Base-by-base conservation (phyloP, 2,113 vertebrate genomes). In the Pandion haliaetus region DNA sequence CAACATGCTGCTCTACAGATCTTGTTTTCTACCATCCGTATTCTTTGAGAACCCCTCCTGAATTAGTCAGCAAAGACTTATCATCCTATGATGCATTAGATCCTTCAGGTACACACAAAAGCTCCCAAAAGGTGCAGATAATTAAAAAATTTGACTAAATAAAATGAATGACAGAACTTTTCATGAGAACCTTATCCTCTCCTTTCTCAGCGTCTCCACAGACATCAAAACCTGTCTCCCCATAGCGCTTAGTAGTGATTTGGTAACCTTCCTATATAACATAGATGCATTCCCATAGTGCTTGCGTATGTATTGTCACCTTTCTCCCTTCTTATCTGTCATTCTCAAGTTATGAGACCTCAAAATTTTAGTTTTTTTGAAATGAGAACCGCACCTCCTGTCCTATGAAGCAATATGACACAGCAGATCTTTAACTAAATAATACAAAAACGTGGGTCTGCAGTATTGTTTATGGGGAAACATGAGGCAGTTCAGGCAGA, bases 161-260 rank as follows among this genome's bases (percentile, higher is more conserved):
- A 38, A 57, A 65, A 81, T 26, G 23, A 69, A 69, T 40, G 34
- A 14, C 61, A 83, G 34, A 61, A 73, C 17, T 74, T 49, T 31
- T 31, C 3, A 28, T 21, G 38, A 69, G 54, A 69, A 28, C 24
- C 18, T 89, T 69, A 26, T 44, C 12, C 3, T n/a, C 29, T 31
- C n/a, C 38, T 44, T 77, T 58, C 32, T 52, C 50, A 63, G 3
- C 44, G 52, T 58, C 70, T 65, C 58, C 50, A 34, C 25, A 82
- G 61, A 25, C 34, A 62, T 23, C 55, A 57, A 57, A 81, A 49
- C 50, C 36, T 16, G 11, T 45, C 14, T 76, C 62, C 55, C 38
- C 44, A 7, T 0, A 31, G 21, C 2, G 8, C 38, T 23, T 2
- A 12, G 0, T 17, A n/a, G 45, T 26, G 69, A 21, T 20, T 6